A percentile compares a stretch with the other conserved stretches of the same genome.
Evolutionary conservation across 1,140 invertebrate species (phyloP).

Genomic region (Philotrypesis tridentata): DNA sequence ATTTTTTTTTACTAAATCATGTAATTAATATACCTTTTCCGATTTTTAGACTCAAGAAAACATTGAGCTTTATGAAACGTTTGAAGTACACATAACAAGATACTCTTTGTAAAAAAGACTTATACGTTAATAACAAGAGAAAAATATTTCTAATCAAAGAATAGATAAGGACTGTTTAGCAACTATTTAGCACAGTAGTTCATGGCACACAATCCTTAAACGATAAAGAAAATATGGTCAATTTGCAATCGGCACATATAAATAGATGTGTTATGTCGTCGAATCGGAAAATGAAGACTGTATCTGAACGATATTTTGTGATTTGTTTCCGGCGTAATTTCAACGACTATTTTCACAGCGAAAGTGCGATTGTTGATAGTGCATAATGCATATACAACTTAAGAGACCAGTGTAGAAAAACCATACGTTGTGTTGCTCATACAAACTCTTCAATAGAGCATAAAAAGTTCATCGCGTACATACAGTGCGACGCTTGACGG

Average conservation of each 20-base stretch:
- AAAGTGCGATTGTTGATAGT: conserved; percentile 7
- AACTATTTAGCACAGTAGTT: conserved; percentile 21
- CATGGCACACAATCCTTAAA: conserved; percentile 7
- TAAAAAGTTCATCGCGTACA: not conserved
- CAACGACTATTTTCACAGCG: not conserved
- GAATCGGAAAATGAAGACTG: conserved; percentile 2
- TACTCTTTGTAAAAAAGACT: not conserved
- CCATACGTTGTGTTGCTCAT: not conserved
- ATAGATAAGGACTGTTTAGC: not conserved
- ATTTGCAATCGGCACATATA: conserved; percentile 16
- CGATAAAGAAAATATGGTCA: conserved; percentile 22
- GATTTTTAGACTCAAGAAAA: not conserved
- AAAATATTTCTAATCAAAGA: conserved; percentile 22
- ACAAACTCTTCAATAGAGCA: not conserved
- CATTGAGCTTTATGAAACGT: not conserved
- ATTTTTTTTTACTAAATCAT: not conserved
- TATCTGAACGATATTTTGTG: not conserved
- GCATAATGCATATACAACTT: not conserved
- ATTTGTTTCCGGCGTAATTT: not conserved
- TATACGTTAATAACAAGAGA: conserved; percentile 1
- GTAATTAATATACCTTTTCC: not conserved
- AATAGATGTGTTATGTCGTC: not conserved
- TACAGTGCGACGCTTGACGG: not conserved
- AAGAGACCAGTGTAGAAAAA: not conserved
- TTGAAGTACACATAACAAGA: not conserved